Conservation (phyloP, 2,888 invertebrate genomes). For the Labia minor region DNA sequence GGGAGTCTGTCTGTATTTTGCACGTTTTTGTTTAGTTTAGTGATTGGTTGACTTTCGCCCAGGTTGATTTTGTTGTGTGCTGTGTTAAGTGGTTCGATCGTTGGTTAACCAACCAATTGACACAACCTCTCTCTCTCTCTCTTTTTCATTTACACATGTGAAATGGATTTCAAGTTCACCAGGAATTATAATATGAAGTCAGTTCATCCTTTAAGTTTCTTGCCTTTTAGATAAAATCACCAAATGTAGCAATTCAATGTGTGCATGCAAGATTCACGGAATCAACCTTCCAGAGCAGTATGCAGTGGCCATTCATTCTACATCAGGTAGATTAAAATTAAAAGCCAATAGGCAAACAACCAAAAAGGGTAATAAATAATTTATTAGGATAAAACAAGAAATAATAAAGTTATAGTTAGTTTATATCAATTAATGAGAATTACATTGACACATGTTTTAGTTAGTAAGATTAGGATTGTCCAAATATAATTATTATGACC, state of each 20-base stretch:
- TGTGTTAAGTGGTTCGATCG: neutral
- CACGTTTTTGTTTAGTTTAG: neutral
- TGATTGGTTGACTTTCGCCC: conserved; percentile 3
- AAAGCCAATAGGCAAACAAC: no score
- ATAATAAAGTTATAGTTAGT: no score
- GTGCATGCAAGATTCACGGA: neutral
- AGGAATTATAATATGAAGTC: conserved; percentile 13
- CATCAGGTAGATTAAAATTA: neutral
- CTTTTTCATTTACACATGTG: neutral
- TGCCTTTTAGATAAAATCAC: no score
- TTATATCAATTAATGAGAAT: no score
- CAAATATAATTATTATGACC: no score
- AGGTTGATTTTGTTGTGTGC: neutral
- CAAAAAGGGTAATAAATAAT: no score
- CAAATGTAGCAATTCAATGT: neutral
- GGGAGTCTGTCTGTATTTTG: neutral
- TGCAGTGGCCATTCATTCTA: neutral
- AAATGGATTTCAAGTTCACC: conserved; percentile 14
- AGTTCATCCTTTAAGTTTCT: neutral
- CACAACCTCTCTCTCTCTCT: neutral
- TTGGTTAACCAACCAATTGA: no score
- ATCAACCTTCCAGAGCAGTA: neutral
- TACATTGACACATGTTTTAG: no score
- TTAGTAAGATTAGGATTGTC: no score
- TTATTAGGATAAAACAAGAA: no score